Base-by-base conservation (phyloP, 2,888 invertebrate genomes). In the Eupithecia subumbrata region DNA sequence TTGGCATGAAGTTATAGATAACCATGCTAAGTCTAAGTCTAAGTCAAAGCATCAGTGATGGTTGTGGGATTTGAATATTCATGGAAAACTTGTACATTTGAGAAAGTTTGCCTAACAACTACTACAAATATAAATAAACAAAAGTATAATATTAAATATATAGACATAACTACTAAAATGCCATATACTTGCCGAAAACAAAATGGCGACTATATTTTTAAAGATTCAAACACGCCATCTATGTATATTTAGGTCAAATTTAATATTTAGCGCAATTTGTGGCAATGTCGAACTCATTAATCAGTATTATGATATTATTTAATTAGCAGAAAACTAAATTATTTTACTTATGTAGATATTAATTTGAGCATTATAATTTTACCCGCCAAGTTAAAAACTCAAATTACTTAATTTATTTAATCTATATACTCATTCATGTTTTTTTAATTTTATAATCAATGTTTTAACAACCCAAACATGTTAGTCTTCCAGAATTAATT, bases 171-270 rank as follows among this genome's bases (percentile, higher is more conserved):
- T 56, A 1, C 4, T 56, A 63, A 7, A 52, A 56, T 64, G 64
- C 64, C 64, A 64, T 64, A 64, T 2, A 22, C 64, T 64, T 64
- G 64, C 64, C 64, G 64, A 9, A 18, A 64, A 64, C 45, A 34
- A 67, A 30, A 67, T 68, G 63, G 75, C 37, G 22, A 45, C 68
- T 70, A 70, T 69, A 45, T 69, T 30, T 69, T 45, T 64, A 34
- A 11, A 34, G 64, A 64, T 64, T 30, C 3, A 64, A 64, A 25
- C 22, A 18, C 64, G 64, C 34, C 64, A 64, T 64, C 18, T 34
- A 64, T 60, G 22, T 25, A 60, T 60, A 45, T 5, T 45, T 45
- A 60, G 12, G 25, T 25, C 1, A 60, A 60, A 22, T 14, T 25
- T 12, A 60, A 25, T 60, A 25, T 60, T 25, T n/a, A 60, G 25